Conservation (phyloP, 2,888 invertebrate genomes). For the Phlogophora meticulosa region DNA sequence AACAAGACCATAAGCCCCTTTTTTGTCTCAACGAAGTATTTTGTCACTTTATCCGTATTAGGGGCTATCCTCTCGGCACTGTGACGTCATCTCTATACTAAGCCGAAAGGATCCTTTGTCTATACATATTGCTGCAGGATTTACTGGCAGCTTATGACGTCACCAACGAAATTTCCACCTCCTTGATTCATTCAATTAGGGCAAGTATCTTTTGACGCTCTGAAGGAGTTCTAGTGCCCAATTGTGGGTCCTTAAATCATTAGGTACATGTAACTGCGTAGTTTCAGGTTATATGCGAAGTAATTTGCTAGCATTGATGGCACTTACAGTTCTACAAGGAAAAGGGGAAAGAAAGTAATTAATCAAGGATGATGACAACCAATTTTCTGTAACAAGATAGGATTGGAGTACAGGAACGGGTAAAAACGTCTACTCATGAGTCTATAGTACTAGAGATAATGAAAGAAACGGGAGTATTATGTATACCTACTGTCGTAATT, state of each 20-base stretch:
- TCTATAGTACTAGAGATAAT: not conserved
- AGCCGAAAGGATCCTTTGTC: constrained; percentile 46
- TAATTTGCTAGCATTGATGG: constrained; percentile 4
- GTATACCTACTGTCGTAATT: not conserved
- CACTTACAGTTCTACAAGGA: not conserved
- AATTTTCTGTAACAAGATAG: constrained; percentile 24
- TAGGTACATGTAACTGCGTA: not conserved
- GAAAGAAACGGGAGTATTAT: not conserved
- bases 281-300: not conserved
- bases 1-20: not conserved
- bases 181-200: constrained; percentile 48
- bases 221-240: constrained; percentile 4
- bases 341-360: constrained; percentile 7
- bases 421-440: constrained; percentile 38
- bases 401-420: not conserved
- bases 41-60: constrained; percentile 22
- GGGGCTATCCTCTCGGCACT: constrained; percentile 14
- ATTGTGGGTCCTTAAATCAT: constrained; percentile 17
- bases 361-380: constrained; percentile 38
- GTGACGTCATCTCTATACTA: constrained; percentile 45
- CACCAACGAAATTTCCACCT: constrained; percentile 39
- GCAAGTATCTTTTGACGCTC: constrained; percentile 36
- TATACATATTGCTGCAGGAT: constrained; percentile 38
- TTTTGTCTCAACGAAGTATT: constrained; percentile 2
- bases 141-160: constrained; percentile 37